phyloP scores from a whole-genome alignment of 2,113 vertebrate genomes.

The Orthonyx spaldingii region DNA sequence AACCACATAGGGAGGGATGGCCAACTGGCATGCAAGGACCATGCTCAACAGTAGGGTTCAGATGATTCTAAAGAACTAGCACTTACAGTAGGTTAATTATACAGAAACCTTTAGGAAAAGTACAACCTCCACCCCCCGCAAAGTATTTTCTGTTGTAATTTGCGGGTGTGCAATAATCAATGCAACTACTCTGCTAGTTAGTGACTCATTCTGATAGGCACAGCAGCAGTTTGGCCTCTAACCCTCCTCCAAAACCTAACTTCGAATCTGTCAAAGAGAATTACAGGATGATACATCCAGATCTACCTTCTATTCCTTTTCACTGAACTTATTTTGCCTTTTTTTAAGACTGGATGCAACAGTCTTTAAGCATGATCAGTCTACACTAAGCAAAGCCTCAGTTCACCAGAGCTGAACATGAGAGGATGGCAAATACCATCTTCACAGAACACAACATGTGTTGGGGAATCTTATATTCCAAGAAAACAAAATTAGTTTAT shows the following conservation, averaged over 20 bases:
- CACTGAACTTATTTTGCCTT: not conserved
- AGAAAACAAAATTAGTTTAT: not conserved
- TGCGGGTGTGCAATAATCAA: conserved; percentile 52
- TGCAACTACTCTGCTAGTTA: conserved; percentile 55
- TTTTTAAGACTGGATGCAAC: not conserved
- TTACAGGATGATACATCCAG: not conserved
- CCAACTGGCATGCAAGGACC: not conserved
- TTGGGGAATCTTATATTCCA: not conserved
- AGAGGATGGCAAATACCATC: conserved; percentile 24
- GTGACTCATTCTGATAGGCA: conserved; percentile 35
- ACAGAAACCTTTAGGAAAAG: conserved; percentile 3
- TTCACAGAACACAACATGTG: not conserved
- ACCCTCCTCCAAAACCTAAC: not conserved
- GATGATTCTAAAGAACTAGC: not conserved
- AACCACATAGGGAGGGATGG: conserved; percentile 1
- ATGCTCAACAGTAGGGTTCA: not conserved
- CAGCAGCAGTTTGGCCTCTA: conserved; percentile 16
- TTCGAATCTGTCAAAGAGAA: not conserved
- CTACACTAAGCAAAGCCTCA: not conserved
- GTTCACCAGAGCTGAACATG: not conserved
- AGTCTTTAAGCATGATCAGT: not conserved
- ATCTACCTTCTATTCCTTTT: not conserved
- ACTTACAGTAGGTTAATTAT: conserved; percentile 19
- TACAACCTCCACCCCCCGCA: not conserved
- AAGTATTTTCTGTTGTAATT: conserved; percentile 37